phyloP scores from a whole-genome alignment of 1,140 invertebrate species.

The Drosophila lacertosa region DNA sequence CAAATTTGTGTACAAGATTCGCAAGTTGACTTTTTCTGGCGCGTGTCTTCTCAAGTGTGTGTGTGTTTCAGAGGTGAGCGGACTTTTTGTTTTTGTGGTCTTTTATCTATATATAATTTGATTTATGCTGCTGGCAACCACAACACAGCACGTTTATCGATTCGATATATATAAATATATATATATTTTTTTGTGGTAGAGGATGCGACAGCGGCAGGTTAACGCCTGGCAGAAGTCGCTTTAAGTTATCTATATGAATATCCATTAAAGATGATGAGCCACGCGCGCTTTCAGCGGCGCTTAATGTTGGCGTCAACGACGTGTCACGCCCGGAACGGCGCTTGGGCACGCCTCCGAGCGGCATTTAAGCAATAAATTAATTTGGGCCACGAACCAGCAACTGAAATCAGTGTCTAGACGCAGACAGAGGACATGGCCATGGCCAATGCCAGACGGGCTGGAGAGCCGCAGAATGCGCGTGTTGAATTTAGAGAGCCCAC shows the following conservation, averaged over 20 bases:
- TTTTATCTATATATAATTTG: conserved; percentile 68
- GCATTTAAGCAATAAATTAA: conserved; percentile 76
- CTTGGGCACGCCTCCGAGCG: background rate
- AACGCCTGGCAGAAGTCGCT: conserved; percentile 21
- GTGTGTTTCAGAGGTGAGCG: conserved; percentile 47
- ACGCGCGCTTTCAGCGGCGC: conserved; percentile 65
- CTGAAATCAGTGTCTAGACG: conserved; percentile 76
- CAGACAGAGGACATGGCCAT: too few relatives aligned
- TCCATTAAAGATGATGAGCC: conserved; percentile 56
- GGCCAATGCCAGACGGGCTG: conserved; percentile 23
- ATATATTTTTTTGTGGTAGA: background rate
- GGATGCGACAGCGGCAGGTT: background rate
- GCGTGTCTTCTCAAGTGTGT: conserved; percentile 22
- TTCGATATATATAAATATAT: too few relatives aligned
- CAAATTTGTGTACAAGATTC: conserved; percentile 37
- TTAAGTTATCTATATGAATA: conserved; percentile 60
- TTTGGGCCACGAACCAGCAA: conserved; percentile 54
- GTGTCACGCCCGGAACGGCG: conserved; percentile 52
- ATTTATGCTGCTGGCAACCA: conserved; percentile 55
- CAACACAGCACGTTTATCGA: conserved; percentile 42
- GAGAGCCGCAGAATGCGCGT: conserved; percentile 51
- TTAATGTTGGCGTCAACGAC: conserved; percentile 67
- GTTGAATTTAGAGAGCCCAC: conserved; percentile 65
- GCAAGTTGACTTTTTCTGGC: conserved; percentile 34
- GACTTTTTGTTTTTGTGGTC: conserved; percentile 15